Evolutionary conservation across 2,888 invertebrate genomes (phyloP).

Genomic region (Sturmia bella): DNA sequence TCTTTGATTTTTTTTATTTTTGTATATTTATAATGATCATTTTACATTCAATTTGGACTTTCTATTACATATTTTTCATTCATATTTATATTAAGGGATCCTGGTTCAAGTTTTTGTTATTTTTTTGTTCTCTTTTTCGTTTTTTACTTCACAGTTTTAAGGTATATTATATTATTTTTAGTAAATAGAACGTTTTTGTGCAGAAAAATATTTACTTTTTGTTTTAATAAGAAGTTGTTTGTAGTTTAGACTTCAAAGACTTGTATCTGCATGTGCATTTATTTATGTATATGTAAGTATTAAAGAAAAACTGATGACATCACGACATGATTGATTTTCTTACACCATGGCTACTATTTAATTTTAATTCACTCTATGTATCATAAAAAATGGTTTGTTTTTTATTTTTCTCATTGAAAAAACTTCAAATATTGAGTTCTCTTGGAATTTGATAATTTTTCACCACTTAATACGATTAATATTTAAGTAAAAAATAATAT

Average conservation of each 20-base stretch:
- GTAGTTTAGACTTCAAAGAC: slow-evolving; percentile 13
- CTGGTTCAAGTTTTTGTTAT: slow-evolving; percentile 62
- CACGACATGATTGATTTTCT: slow-evolving; percentile 12
- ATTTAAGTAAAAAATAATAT: too few species aligned
- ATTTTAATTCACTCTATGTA: neutral
- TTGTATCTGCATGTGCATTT: slow-evolving; percentile 15
- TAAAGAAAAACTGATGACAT: slow-evolving; percentile 53
- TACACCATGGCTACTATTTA: slow-evolving; percentile 48
- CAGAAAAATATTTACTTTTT: slow-evolving; percentile 67
- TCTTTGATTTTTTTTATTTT: slow-evolving; percentile 54
- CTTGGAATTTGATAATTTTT: too few species aligned
- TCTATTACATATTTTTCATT: slow-evolving; percentile 22
- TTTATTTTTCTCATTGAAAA: slow-evolving; percentile 14
- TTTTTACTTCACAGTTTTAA: slow-evolving; percentile 64
- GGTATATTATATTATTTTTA: slow-evolving; percentile 40
- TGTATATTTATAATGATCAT: slow-evolving; percentile 63
- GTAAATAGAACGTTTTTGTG: slow-evolving; percentile 67
- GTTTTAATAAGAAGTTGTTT: slow-evolving; percentile 39
- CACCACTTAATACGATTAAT: too few species aligned
- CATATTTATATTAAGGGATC: slow-evolving; percentile 53
- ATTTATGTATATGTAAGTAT: slow-evolving; percentile 25
- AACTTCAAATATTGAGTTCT: neutral
- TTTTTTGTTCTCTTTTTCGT: slow-evolving; percentile 40
- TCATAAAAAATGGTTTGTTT: slow-evolving; percentile 30
- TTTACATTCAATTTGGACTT: slow-evolving; percentile 56